Conservation (phyloP, 2,888 invertebrate species). For the Apamea anceps region DNA sequence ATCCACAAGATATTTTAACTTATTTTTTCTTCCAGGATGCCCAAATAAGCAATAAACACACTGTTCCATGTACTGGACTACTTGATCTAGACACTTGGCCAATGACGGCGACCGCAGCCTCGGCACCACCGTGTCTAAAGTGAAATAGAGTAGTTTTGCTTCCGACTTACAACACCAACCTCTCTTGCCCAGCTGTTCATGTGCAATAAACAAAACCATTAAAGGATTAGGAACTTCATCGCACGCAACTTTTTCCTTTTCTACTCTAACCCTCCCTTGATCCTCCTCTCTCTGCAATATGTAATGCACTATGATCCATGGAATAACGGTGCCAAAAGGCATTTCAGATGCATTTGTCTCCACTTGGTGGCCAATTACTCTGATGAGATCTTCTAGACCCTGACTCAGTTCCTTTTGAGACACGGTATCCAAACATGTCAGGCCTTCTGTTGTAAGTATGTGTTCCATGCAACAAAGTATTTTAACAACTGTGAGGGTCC, state of each 20-base stretch:
- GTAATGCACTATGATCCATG: slow-evolving; percentile 96
- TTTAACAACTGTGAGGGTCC: slow-evolving; percentile 86
- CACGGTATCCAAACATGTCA: slow-evolving; percentile 88
- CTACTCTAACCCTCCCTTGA: slow-evolving; percentile 90
- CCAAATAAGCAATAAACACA: slow-evolving; percentile 95
- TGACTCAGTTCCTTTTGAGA: slow-evolving; percentile 91
- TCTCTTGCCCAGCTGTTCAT: slow-evolving; percentile 94
- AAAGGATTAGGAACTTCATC: slow-evolving; percentile 93
- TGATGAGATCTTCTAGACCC: slow-evolving; percentile 93
- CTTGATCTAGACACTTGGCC: slow-evolving; percentile 91
- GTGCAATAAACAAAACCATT: slow-evolving; percentile 94
- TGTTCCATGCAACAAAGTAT: slow-evolving; percentile 87
- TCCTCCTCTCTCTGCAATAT: slow-evolving; percentile 94
- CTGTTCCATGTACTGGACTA: slow-evolving; percentile 96
- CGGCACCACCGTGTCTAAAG: slow-evolving; percentile 93
- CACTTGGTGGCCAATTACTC: slow-evolving; percentile 94
- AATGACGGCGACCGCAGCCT: slow-evolving; percentile 92
- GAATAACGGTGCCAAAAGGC: slow-evolving; percentile 93
- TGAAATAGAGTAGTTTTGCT: slow-evolving; percentile 94
- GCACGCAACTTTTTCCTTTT: slow-evolving; percentile 83
- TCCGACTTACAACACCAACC: slow-evolving; percentile 95
- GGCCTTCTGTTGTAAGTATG: slow-evolving; percentile 84
- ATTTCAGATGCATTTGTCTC: slow-evolving; percentile 92
- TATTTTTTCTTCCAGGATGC: slow-evolving; percentile 93
- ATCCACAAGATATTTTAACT: slow-evolving; percentile 91